A percentile compares a stretch with the other conserved stretches of the same genome.
Evolutionary conservation across 2,888 invertebrate genomes (phyloP).

Genomic region (Tryphoninae sp.): DNA sequence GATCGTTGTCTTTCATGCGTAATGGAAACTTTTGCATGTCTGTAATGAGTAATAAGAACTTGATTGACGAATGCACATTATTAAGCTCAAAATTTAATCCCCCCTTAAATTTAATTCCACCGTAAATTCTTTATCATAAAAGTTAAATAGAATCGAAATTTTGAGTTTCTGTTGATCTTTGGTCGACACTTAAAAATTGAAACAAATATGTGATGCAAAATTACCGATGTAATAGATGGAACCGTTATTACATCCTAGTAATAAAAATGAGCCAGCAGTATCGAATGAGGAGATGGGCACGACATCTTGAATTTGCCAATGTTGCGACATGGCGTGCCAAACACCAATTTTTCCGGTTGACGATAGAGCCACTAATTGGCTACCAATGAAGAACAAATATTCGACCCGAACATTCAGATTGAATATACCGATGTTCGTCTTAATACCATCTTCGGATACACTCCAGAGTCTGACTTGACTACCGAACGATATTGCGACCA

Average conservation of each 20-base stretch:
- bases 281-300: conserved; percentile 98
- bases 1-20: conserved; percentile 99
- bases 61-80: background rate
- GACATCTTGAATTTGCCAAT: conserved; percentile 99
- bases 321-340: conserved; percentile 99
- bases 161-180: conserved; percentile 4
- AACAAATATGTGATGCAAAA: background rate
- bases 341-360: conserved; percentile 97
- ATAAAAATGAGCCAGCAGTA: conserved; percentile 96
- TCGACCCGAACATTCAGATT: conserved; percentile 96
- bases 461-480: conserved; percentile 91
- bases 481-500: conserved; percentile 92
- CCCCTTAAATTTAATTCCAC: too few species aligned
- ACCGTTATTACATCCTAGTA: conserved; percentile 97
- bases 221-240: conserved; percentile 98
- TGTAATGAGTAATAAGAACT: conserved; percentile 78
- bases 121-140: too few species aligned
- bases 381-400: conserved; percentile 98
- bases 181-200: too few species aligned
- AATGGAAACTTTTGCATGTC: conserved; percentile 99
- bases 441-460: conserved; percentile 89
- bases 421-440: conserved; percentile 91
- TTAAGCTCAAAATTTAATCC: too few species aligned
- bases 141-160: conserved; percentile 28
- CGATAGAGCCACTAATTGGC: conserved; percentile 97